Conservation (phyloP, 2,797 vertebrate genomes). For the Mormyrus proboscirostris region DNA sequence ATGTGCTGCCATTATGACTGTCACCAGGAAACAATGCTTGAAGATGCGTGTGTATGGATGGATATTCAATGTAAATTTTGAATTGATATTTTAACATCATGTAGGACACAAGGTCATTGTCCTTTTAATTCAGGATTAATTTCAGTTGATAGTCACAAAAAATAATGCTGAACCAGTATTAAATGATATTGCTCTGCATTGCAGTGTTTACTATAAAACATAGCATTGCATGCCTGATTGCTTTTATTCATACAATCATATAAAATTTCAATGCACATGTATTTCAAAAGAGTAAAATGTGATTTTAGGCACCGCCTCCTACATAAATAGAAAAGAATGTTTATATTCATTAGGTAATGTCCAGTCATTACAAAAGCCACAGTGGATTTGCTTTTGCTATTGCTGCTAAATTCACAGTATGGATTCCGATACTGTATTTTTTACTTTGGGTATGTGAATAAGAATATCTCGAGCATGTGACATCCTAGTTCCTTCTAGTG, state of each 20-base stretch:
- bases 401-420: background rate
- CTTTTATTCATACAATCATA: background rate
- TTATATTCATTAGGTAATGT: background rate
- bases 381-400: background rate
- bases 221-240: background rate
- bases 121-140: background rate
- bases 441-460: background rate
- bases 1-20: background rate
- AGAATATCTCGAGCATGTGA: background rate
- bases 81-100: background rate
- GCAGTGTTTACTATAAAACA: background rate
- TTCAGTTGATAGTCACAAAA: background rate
- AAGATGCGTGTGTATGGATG: background rate
- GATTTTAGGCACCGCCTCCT: background rate
- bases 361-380: background rate
- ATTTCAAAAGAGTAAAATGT: constrained; percentile 1
- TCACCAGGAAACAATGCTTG: background rate
- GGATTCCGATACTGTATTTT: background rate
- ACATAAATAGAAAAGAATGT: background rate
- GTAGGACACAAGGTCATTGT: background rate
- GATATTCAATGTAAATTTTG: background rate
- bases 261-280: background rate
- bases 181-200: background rate
- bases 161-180: background rate
- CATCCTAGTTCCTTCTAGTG: background rate